A percentile compares a stretch with the other conserved stretches of the same genome.
Evolutionary conservation across 2,113 vertebrate species (phyloP).

Genomic region (human (Homo sapiens)): GRCh38 chr2:187652501-187653000

Average conservation of each 20-base stretch:
- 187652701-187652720: neutral
- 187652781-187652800: neutral
- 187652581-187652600: neutral
- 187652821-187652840: neutral
- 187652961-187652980: neutral
- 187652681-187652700: neutral
- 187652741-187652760: neutral
- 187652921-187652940: neutral
- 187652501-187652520: neutral
- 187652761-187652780: neutral
- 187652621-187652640: neutral
- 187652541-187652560: neutral
- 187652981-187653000: neutral
- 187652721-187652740: neutral
- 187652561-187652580: neutral
- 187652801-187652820: neutral
- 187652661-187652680: neutral
- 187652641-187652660: neutral
- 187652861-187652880: neutral
- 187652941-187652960: neutral
- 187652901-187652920: neutral
- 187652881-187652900: neutral
- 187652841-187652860: rapidly evolving
- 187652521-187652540: neutral
- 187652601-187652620: neutral